Conservation (phyloP, 2,797 vertebrate species). For the Bradypodion ventrale region DNA sequence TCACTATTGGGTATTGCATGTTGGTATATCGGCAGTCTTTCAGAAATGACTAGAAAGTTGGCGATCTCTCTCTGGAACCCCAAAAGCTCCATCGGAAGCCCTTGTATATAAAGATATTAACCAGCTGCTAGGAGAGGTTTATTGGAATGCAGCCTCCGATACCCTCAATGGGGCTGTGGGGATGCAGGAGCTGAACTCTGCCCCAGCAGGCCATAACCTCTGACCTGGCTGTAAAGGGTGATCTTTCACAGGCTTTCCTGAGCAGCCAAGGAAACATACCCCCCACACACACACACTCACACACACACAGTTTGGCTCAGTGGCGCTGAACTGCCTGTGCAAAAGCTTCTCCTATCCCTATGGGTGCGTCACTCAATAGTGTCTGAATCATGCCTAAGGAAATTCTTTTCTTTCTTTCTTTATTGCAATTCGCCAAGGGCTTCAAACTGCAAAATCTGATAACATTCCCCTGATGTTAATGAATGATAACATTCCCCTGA, state of each 20-base stretch:
- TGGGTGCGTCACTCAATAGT: too few relatives aligned
- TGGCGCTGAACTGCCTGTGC: background rate
- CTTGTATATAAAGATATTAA: background rate
- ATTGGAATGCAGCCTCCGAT: background rate
- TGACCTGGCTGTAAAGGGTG: background rate
- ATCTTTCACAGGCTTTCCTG: background rate
- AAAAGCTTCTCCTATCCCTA: background rate
- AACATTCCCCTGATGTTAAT: background rate
- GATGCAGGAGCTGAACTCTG: background rate
- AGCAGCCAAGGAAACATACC: background rate
- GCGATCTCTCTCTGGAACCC: background rate
- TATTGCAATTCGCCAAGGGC: background rate
- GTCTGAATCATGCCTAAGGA: background rate
- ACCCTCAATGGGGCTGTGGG: background rate
- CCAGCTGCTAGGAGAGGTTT: background rate
- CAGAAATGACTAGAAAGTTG: too few relatives aligned
- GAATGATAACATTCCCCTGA: constrained; percentile 12
- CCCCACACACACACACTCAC: background rate
- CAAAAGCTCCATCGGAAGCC: background rate
- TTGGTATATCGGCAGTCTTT: too few relatives aligned
- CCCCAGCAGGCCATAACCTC: background rate
- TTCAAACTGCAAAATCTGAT: constrained; percentile 23
- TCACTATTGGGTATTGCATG: too few relatives aligned
- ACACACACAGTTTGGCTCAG: background rate
- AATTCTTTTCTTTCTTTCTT: background rate